Conservation (phyloP, 2,888 invertebrate genomes). For the Macrophya alboannulata region DNA sequence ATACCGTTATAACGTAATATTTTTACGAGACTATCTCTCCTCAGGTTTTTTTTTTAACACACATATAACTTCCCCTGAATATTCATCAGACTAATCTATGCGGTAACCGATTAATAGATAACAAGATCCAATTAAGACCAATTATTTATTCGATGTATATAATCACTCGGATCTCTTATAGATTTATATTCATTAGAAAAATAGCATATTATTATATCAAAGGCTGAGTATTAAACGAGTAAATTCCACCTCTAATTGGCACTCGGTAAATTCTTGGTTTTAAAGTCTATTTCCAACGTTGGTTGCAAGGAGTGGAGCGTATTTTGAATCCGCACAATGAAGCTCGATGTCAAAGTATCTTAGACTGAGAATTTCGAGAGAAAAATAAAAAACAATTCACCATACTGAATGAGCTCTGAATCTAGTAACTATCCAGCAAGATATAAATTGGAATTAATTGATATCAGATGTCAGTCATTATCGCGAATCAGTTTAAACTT, state of each 20-base stretch:
- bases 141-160: background rate
- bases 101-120: conserved; percentile 6
- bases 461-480: conserved; percentile 1
- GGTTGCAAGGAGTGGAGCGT: background rate
- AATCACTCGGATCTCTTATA: background rate
- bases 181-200: background rate
- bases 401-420: background rate
- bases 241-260: conserved; percentile 49
- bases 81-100: background rate
- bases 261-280: conserved; percentile 29
- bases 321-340: conserved; percentile 41
- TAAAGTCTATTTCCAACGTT: conserved; percentile 40
- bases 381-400: background rate
- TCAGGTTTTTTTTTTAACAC: background rate
- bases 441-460: background rate
- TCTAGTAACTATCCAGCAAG: background rate
- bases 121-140: background rate
- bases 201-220: conserved; percentile 8
- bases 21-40: conserved; percentile 33
- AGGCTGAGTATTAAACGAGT: background rate
- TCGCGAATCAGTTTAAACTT: conserved; percentile 11
- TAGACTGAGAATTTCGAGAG: background rate
- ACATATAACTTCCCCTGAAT: background rate
- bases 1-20: conserved; percentile 38
- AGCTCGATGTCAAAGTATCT: background rate